Percentiles rank a stretch among this genome's conserved stretches.
Evolutionary conservation across 2,888 invertebrate genomes (phyloP).

Genomic region (Unio pictorum): DNA sequence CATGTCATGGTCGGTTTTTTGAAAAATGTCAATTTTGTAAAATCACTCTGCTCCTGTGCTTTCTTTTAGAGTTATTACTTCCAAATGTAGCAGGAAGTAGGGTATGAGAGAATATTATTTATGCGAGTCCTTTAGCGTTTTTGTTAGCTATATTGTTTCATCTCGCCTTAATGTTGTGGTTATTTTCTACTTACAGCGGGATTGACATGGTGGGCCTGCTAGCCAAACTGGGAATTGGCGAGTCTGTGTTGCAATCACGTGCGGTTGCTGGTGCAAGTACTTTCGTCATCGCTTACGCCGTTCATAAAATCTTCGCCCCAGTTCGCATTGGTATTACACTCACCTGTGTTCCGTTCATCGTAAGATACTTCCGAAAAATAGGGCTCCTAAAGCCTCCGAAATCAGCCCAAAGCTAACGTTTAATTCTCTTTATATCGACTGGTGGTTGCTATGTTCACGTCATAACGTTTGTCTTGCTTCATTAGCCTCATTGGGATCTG

Average conservation of each 20-base stretch:
- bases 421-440: no score
- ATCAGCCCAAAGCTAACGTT: neutral
- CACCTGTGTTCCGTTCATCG: constrained; percentile 87
- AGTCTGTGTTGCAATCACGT: constrained; percentile 69
- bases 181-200: constrained; percentile 80
- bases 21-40: no score
- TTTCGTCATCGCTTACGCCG: constrained; percentile 90
- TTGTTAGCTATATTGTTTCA: neutral
- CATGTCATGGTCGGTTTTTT: no score
- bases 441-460: no score
- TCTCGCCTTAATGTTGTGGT: neutral
- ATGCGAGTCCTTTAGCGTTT: neutral
- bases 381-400: constrained; percentile 79
- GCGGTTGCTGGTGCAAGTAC: constrained; percentile 84
- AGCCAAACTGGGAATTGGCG: constrained; percentile 74
- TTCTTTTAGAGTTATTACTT: neutral
- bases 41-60: no score
- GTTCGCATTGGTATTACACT: constrained; percentile 87
- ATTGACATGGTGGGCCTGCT: constrained; percentile 82
- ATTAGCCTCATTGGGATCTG: no score
- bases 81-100: no score
- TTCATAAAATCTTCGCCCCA: constrained; percentile 94
- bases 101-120: neutral
- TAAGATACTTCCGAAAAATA: constrained; percentile 82
- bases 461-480: no score